Evolutionary conservation across 2,113 vertebrate genomes (phyloP), one percentile per base, ranked within the genome.

Genomic region (Protobothrops mucrosquamatus): DNA sequence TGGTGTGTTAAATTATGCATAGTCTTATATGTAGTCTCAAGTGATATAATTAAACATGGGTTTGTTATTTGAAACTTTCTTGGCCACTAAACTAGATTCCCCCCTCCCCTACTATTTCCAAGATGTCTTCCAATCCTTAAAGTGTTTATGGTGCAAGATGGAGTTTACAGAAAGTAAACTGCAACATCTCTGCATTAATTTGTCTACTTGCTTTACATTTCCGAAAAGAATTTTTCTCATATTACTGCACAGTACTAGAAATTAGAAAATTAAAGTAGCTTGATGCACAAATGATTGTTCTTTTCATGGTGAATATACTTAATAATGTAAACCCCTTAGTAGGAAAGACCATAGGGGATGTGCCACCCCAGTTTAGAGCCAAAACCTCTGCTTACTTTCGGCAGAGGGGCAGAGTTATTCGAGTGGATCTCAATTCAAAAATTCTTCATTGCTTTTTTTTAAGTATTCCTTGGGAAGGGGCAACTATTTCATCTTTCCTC

Each of bases 261-360:
- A 48, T 11, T 81, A 39, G 91, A 91, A 43, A 88, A 29, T 69
- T 43, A 88, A 88, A 92, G 12, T 57, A 88, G 57, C 48, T 88
- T 88, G 91, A 69, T 43, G 64, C 18, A 56, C 85, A 61, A 54
- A 88, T 88, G 64, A 92, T 59, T 26, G 29, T 55, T 23, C 85
- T 88, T 88, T 92, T 91, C 81, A 87, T 18, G 39, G 54, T 91
- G 91, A 48, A 56, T 56, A 57, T 88, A 69, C 54, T 92, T 92
- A 92, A 54, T 34, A 88, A 39, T 43, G 34, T 81, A 88, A 88
- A 14, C 14, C 48, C 57, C 48, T 54, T 14, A 43, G 20, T 34
- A 64, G 8, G 56, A 87, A 88, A 46, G 46, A 29, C 34, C 57
- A 69, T 12, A 43, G 22, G 23, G n/a, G n/a, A 54, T 6, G 2